Base-by-base conservation (phyloP, 1,140 invertebrate species). In the Drosophila novamexicana region DNA sequence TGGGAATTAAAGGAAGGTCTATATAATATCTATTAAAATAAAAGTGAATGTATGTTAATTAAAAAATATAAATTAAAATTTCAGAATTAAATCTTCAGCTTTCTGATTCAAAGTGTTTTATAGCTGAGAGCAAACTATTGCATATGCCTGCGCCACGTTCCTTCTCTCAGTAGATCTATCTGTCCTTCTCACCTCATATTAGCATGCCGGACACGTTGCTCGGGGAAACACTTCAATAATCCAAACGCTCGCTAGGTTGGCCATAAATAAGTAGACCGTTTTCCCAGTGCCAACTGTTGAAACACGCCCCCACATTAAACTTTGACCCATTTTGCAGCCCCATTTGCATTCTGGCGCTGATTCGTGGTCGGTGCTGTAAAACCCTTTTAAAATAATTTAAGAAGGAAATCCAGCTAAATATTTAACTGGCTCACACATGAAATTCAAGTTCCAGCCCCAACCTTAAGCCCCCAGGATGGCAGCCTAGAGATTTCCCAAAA, bases 331-430 rank as follows among this genome's bases (percentile, higher is more conserved):
- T 61, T 69, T 36, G 54, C 34, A n/a, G 61, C 4, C 83, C 73
- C 83, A 85, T 85, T 85, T 85, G 75, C 83, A 85, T 85, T 79
- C 64, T 56, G 36, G 32, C 40, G 36, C 42, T 9, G 45, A 68
- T 47, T 44, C 45, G 18, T n/a, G 45, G 74, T 29, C 8, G 45
- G 16, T 7, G 70, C 64, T 39, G 69, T 68, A 72, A 62, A 68
- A 70, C 78, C 83, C 83, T 77, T 79, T 70, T 40, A 44, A 79
- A 79, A 85, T 82, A 77, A 88, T 88, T 86, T 88, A 86, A 88
- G 79, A 88, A 76, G 71, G 62, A 73, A 64, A 82, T 62, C 79
- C 71, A 79, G 67, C 77, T 72, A 82, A 86, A 86, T 88, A 86
- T 86, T 86, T 83, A 88, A 77, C 71, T 57, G 61, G 61, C 66